phyloP scores from a whole-genome alignment of 2,113 vertebrate genomes.

The Cyanocitta stelleri region DNA sequence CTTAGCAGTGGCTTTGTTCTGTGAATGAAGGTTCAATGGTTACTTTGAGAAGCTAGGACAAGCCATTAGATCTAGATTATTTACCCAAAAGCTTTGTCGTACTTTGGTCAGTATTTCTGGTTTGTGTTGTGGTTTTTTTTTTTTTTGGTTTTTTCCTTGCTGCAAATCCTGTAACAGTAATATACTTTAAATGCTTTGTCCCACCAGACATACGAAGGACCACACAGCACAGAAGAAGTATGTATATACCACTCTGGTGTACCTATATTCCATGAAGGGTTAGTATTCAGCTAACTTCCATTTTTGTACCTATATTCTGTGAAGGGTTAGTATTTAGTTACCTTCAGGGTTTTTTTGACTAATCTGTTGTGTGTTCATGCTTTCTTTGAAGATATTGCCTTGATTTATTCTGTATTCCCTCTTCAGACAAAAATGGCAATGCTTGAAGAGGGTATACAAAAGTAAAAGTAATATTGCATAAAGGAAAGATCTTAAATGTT shows the following conservation, averaged over 20 bases:
- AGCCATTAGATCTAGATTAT: neutral
- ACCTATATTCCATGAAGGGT: constrained; percentile 98
- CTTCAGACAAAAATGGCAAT: neutral
- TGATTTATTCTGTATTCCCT: neutral
- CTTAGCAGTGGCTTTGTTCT: neutral
- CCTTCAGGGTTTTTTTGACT: neutral
- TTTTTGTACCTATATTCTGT: constrained; percentile 83
- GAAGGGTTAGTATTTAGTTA: constrained; percentile 80
- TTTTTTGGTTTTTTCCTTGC: neutral
- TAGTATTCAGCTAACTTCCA: constrained; percentile 8
- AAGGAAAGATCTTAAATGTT: neutral
- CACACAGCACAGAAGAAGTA: constrained; percentile 78
- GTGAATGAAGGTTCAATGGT: neutral
- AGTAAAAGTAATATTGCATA: neutral
- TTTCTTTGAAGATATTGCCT: neutral
- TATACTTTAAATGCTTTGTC: neutral
- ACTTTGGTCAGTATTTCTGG: neutral
- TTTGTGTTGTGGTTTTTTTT: neutral
- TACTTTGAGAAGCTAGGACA: neutral
- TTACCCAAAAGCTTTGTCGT: neutral
- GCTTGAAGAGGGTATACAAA: neutral
- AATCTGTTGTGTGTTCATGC: neutral
- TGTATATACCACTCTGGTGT: constrained; percentile 89
- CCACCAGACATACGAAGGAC: constrained; percentile 81
- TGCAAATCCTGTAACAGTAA: neutral